These are phyloP conservation scores for Collichthys lucidus DNA, from an alignment of 2,113 vertebrate genomes.

Conservation along the genomic window DNA sequence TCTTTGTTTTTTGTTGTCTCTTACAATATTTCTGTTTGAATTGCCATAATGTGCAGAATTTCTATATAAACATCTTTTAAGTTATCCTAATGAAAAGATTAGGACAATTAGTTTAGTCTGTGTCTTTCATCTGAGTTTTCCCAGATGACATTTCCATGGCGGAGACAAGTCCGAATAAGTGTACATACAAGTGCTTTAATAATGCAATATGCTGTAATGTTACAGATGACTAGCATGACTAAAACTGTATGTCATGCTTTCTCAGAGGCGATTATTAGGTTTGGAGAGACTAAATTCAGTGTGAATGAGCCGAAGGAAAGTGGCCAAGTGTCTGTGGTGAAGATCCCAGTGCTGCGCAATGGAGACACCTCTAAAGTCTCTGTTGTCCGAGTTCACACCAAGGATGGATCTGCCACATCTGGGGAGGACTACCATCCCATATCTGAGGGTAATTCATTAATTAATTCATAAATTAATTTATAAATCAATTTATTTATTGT, in stretches of 20 bases:
- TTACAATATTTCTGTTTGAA: not conserved
- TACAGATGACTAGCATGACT: not conserved
- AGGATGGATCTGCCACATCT: conserved; percentile 94
- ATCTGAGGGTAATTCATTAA: conserved; percentile 88
- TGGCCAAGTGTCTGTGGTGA: conserved; percentile 85
- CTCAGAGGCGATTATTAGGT: conserved; percentile 91
- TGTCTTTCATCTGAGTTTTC: not conserved
- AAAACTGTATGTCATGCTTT: conserved; percentile 12
- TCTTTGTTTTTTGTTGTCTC: not conserved
- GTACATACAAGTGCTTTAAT: not conserved
- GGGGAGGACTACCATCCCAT: conserved; percentile 96
- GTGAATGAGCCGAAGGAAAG: conserved; percentile 89
- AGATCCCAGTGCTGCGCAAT: conserved; percentile 89
- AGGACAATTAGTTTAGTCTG: not conserved
- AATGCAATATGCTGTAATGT: not conserved
- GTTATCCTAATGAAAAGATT: not conserved
- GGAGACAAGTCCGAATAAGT: not conserved
- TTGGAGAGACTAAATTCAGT: conserved; percentile 87
- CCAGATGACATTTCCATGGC: not conserved
- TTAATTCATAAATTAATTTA: conserved; percentile 63
- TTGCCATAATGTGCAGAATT: not conserved
- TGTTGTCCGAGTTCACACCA: conserved; percentile 94
- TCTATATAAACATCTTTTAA: not conserved
- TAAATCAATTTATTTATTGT: not conserved
- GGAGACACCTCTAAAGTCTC: conserved; percentile 94